phyloP scores from a whole-genome alignment of 2,888 invertebrate genomes.

The Eucera pruinosa region DNA sequence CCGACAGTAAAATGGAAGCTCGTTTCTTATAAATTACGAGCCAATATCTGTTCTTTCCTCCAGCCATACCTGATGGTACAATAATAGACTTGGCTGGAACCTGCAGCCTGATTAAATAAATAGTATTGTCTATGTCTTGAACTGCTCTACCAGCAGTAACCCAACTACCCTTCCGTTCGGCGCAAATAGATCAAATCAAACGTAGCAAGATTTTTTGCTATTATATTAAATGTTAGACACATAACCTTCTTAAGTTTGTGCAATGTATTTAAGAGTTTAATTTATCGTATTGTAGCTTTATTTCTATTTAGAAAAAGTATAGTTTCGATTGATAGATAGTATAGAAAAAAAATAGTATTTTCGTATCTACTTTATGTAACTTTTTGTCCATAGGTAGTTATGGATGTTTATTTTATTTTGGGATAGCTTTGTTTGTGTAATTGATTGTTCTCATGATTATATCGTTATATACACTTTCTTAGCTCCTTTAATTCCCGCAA shows the following conservation, averaged over 20 bases:
- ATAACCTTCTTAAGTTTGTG: slow-evolving; percentile 65
- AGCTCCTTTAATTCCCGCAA: not conserved
- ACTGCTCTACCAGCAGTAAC: slow-evolving; percentile 73
- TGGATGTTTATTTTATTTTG: slow-evolving; percentile 12
- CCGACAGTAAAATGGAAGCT: not conserved
- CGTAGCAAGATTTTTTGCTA: slow-evolving; percentile 40
- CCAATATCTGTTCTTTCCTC: slow-evolving; percentile 77
- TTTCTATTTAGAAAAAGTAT: not conserved
- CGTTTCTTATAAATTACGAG: slow-evolving; percentile 33
- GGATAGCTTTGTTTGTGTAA: slow-evolving; percentile 17
- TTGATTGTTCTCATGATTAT: slow-evolving; percentile 3
- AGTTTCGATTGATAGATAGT: not conserved
- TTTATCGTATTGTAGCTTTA: slow-evolving; percentile 16
- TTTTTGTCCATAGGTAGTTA: slow-evolving; percentile 3
- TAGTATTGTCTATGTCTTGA: slow-evolving; percentile 74
- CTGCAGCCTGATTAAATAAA: slow-evolving; percentile 84
- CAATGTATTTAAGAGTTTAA: not conserved
- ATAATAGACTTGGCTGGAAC: slow-evolving; percentile 85
- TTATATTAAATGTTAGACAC: slow-evolving; percentile 52
- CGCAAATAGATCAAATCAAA: slow-evolving; percentile 40
- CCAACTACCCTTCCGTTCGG: slow-evolving; percentile 52
- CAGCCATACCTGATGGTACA: slow-evolving; percentile 83
- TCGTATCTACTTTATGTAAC: slow-evolving; percentile 11
- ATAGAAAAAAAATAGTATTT: slow-evolving; percentile 10
- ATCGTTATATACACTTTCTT: not conserved